A percentile compares a stretch with the other conserved stretches of the same genome.
These are phyloP conservation scores for Stigmatopora nigra DNA, from an alignment of 2,113 vertebrate genomes.

Conservation along the genomic window DNA sequence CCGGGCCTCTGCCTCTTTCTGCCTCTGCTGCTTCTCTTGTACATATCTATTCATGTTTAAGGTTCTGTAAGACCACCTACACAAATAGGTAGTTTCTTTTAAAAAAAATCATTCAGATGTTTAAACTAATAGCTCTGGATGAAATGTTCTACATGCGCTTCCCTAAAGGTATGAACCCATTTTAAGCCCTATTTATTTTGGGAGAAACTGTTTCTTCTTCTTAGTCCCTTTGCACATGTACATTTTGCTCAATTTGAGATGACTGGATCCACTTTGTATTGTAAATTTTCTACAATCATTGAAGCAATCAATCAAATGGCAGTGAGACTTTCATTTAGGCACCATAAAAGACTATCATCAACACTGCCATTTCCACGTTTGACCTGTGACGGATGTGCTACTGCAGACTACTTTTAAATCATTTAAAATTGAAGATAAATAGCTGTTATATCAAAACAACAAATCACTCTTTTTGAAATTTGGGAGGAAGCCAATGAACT, in stretches of 20 bases:
- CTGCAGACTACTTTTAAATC: not conserved
- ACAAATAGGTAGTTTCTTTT: not conserved
- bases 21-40: constrained; percentile 75
- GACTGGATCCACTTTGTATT: no score
- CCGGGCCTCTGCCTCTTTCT: constrained; percentile 99
- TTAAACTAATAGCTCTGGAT: not conserved
- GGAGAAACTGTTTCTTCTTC: not conserved
- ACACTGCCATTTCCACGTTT: not conserved
- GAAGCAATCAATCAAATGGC: not conserved
- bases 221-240: no score
- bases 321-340: not conserved
- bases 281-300: no score
- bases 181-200: not conserved
- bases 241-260: no score
- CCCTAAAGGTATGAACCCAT: not conserved
- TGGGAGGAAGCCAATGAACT: no score
- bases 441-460: not conserved
- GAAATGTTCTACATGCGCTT: not conserved
- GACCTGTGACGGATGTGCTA: not conserved
- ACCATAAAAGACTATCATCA: not conserved
- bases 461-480: not conserved
- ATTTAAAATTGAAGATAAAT: not conserved
- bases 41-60: constrained; percentile 53
- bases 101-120: not conserved
- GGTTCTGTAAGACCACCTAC: constrained; percentile 10